phyloP scores from a whole-genome alignment of 2,888 invertebrate species.

The Caenorhabditis afra region DNA sequence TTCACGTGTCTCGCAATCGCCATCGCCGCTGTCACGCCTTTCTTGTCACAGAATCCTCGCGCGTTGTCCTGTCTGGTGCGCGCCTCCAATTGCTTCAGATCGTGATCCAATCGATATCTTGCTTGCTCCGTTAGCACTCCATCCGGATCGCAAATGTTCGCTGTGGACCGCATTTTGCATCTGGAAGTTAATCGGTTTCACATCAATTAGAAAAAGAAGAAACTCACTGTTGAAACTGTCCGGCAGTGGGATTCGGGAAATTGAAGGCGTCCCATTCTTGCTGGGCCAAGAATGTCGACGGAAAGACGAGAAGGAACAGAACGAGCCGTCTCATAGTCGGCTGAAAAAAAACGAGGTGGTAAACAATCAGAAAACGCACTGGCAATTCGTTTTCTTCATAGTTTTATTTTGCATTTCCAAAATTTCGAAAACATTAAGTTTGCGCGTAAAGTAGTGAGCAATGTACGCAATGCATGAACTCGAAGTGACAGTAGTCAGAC shows the following conservation, averaged over 20 bases:
- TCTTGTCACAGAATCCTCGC: constrained; percentile 75
- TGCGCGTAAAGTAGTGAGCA: not conserved
- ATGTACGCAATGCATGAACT: not conserved
- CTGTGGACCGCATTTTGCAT: constrained; percentile 70
- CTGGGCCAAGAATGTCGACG: constrained; percentile 14
- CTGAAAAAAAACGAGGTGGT: constrained; percentile 16
- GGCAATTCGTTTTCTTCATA: not conserved
- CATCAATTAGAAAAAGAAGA: not conserved
- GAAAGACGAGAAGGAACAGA: constrained; percentile 49
- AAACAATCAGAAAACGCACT: constrained; percentile 4
- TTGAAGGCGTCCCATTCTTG: constrained; percentile 75
- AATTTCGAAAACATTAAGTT: not conserved
- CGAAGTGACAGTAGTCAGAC: no score
- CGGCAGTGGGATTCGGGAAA: constrained; percentile 76
- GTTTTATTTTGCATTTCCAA: no score
- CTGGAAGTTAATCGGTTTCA: constrained; percentile 28
- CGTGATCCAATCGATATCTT: constrained; percentile 76
- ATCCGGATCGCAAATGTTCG: constrained; percentile 78
- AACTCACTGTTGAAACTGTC: constrained; percentile 62
- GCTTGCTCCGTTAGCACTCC: constrained; percentile 72
- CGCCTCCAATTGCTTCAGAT: constrained; percentile 73
- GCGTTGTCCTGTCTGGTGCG: constrained; percentile 74
- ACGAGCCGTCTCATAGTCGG: constrained; percentile 51
- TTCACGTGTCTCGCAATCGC: constrained; percentile 74
- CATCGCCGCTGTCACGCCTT: constrained; percentile 77